phyloP scores from a whole-genome alignment of 2,888 invertebrate genomes.

The Oligia latruncula region DNA sequence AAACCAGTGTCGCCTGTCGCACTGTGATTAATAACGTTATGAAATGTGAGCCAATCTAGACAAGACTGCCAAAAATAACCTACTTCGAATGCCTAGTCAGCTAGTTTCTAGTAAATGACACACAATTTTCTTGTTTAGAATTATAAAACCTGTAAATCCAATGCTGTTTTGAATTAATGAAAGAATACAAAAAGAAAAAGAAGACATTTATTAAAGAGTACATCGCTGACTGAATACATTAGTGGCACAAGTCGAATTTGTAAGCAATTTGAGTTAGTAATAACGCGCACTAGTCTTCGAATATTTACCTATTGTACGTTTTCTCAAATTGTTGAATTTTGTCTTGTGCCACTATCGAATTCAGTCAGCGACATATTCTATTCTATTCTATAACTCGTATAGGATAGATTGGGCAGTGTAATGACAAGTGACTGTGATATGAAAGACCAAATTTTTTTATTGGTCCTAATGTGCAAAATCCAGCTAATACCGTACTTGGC shows the following conservation, averaged over 20 bases:
- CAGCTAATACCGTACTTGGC: no score
- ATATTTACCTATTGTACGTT: no score
- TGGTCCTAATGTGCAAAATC: background rate
- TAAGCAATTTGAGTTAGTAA: no score
- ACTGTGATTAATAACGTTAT: conserved; percentile 52
- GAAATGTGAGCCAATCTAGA: conserved; percentile 47
- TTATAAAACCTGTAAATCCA: background rate
- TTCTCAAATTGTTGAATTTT: no score
- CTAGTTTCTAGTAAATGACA: background rate
- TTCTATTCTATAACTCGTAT: no score
- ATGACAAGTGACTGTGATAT: background rate
- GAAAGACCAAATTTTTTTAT: background rate
- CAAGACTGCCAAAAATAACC: conserved; percentile 40
- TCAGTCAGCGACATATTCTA: no score
- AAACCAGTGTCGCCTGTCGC: conserved; percentile 53
- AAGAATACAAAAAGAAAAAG: no score
- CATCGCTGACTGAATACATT: no score
- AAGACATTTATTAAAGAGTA: no score
- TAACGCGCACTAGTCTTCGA: no score
- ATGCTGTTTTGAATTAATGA: background rate
- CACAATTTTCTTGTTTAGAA: background rate
- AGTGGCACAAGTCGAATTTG: no score
- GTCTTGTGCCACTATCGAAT: no score
- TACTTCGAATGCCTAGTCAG: conserved; percentile 4
- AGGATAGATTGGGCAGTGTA: background rate